phyloP scores from a whole-genome alignment of 2,113 vertebrate species.

The Peromyscus californicus region DNA sequence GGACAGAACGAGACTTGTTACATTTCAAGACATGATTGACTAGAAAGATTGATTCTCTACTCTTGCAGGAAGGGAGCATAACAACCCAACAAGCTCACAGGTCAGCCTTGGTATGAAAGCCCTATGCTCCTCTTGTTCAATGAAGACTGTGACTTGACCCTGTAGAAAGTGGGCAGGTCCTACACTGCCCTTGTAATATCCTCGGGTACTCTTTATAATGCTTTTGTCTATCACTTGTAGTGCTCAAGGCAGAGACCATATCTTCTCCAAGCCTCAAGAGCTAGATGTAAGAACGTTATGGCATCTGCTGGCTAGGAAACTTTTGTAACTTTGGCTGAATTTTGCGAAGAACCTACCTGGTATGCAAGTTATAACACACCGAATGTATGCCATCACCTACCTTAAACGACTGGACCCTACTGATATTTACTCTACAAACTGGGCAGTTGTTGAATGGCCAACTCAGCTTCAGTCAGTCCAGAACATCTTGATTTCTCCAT shows the following conservation, averaged over 20 bases:
- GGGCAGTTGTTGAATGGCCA: neutral
- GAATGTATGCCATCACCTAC: neutral
- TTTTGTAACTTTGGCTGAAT: constrained; percentile 3
- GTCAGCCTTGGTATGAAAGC: neutral
- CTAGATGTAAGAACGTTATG: neutral
- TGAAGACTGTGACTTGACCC: neutral
- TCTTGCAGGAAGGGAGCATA: neutral
- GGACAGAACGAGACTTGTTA: neutral
- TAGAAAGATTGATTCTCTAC: neutral
- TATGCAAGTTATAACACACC: neutral
- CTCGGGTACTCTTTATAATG: neutral
- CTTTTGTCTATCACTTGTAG: neutral
- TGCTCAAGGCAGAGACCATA: neutral
- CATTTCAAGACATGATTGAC: neutral
- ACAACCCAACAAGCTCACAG: neutral
- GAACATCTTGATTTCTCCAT: constrained; percentile 45
- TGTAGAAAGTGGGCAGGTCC: neutral
- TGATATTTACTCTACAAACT: neutral
- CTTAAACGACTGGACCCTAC: neutral
- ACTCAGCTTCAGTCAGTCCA: constrained; percentile 1
- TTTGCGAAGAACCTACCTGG: neutral
- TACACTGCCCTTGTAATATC: neutral
- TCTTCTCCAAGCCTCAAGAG: neutral
- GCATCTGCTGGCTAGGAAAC: neutral
- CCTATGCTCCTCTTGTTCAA: neutral